Evolutionary conservation across 2,113 vertebrate genomes (phyloP), one percentile per base, ranked within the genome.

Genomic region (Prietella phreatophila): DNA sequence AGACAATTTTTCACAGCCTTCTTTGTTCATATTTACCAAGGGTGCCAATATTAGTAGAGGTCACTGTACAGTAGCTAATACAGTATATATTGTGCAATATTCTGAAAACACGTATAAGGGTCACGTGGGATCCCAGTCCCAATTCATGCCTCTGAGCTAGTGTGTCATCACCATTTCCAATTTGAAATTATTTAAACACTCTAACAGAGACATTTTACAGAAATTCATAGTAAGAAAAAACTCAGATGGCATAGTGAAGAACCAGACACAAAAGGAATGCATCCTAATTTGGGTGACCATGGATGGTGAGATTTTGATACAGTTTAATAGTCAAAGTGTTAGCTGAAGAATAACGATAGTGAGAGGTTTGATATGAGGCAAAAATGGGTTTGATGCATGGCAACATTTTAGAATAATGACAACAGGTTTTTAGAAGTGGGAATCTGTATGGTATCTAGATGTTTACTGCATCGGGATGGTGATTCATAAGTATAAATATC

Each of bases 31-130:
- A 4, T 42, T 42, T 42, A 42, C 39, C 39, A 42, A 42, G 39
- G 39, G 39, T 42, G 39, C 39, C 39, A 2, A 42, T 42, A 42
- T 42, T 42, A 42, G 39, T 42, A 4, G 39, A 42, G 39, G 39
- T 3, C 39, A 42, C 39, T 42, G 39, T 42, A 65, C 63, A 82
- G 84, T 83, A 69, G 71, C 56, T 85, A 85, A 89, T 78, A 15
- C 25, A 22, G 8, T 63, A 63, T 27, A n/a, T 20, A 20, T 19
- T 9, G 33, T 36, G 30, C 19, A 69, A 4, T 73, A 20, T 39
- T 22, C 69, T 10, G 36, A 36, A 22, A 73, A 73, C 36, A 22
- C 33, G 9, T 36, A 20, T 36, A 42, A 42, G n/a, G 27, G 11
- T 67, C 22, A 9, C 27, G 22, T 63, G 60, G 22, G 60, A 63